Evolutionary conservation across 2,113 vertebrate genomes (phyloP).

Genomic region (Dinomys branickii): DNA sequence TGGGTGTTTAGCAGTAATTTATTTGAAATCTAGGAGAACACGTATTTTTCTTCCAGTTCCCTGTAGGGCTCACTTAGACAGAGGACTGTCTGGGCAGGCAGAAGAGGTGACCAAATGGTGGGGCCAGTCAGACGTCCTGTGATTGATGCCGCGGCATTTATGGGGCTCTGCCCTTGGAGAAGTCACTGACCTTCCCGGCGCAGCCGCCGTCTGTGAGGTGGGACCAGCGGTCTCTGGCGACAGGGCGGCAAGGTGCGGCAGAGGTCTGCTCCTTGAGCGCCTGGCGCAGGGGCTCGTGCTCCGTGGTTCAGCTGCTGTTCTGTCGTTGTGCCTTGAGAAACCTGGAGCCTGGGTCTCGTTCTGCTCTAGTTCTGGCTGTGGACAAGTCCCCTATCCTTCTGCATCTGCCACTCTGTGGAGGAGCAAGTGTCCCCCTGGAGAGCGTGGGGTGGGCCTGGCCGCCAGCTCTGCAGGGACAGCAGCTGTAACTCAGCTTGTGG

Average conservation of each 20-base stretch:
- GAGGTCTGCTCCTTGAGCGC: no score
- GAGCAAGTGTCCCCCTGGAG: background rate
- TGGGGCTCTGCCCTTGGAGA: background rate
- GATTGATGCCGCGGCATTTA: no score
- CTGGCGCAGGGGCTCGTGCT: no score
- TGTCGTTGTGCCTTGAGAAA: background rate
- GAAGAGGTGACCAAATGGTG: no score
- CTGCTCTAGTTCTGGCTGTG: background rate
- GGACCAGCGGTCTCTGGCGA: no score
- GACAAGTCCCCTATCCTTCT: background rate
- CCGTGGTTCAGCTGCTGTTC: background rate
- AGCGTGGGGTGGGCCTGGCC: background rate
- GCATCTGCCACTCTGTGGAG: background rate
- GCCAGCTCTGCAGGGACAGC: background rate
- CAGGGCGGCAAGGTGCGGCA: no score
- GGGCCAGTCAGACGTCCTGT: no score
- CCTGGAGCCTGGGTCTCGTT: background rate
- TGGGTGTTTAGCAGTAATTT: constrained; percentile 48
- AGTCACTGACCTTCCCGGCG: no score
- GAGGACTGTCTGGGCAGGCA: no score
- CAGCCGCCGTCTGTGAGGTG: background rate
- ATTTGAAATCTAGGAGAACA: constrained; percentile 31
- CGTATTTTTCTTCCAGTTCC: no score
- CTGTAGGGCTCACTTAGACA: background rate
- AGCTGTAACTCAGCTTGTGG: background rate